Base-by-base conservation (phyloP, 1,140 invertebrate species). In the Caenorhabditis tropicalis region DNA sequence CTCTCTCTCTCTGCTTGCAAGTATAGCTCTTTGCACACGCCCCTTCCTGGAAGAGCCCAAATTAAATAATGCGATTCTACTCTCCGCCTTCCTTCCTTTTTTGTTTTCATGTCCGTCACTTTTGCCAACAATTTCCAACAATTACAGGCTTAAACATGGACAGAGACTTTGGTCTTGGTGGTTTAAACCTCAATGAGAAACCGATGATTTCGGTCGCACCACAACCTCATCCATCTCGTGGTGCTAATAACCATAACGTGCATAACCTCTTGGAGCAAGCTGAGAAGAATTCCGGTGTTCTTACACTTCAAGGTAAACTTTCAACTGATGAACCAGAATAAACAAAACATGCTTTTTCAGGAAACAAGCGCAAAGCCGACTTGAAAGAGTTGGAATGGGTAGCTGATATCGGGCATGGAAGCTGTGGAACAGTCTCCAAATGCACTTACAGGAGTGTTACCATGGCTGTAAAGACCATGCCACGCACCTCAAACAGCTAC, bases 401-500 rank as follows among this genome's bases (percentile, higher is more conserved):
- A 2, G 29, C n/a, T 9, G 84, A 85, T 33, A 70, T 85, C n/a
- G 84, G 84, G 9, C 53, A 85, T 27, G 84, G 84, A 21, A 85
- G 84, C 33, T 85, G 84, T 46, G 84, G 84, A 24, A 82, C 85
- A 6, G 84, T 85, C 0, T 31, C 79, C 1, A 85, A 82, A 39
- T 82, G 83, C 43, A 82, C 31, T 9, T 85, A 82, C 31, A 4
- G 79, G 19, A 82, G 86, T 43, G 19, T 60, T 9, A 46, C 86
- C 10, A 87, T 87, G 82, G 86, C 86, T 56, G 86, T 87, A 2
- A 87, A 87, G 53, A 96, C 98, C 95, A 99, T 99, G 97, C 93
- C 96, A 84, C 94, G 96, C 51, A 96, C 96, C 10, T 96, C 96
- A 10, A 98, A 98, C 91, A 94, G 94, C 16, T 97, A 99, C 91